phyloP scores from a whole-genome alignment of 37 sponge, comb jelly and placozoan genomes.

The Haliclona indistincta region DNA sequence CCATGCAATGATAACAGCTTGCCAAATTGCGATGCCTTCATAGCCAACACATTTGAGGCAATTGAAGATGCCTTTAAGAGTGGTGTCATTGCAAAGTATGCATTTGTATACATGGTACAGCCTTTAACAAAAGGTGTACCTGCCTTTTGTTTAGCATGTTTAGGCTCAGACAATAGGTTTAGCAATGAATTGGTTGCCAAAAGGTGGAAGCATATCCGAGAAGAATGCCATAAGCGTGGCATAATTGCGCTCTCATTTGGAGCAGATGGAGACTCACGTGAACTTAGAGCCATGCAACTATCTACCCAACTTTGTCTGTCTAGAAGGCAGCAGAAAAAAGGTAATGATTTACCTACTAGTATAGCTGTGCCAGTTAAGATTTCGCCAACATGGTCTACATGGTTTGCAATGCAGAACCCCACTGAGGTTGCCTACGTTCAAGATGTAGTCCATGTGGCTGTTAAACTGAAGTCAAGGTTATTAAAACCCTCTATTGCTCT shows the following conservation, averaged over 20 bases:
- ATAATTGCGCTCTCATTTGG: too few species aligned
- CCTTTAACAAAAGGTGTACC: slow-evolving; percentile 24
- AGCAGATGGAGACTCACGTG: slow-evolving; percentile 60
- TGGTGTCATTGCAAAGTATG: too few species aligned
- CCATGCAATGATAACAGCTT: slow-evolving; percentile 26
- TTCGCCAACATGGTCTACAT: slow-evolving; percentile 27
- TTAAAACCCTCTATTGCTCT: slow-evolving; percentile 46
- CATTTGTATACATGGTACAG: slow-evolving; percentile 61
- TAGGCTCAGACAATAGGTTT: slow-evolving; percentile 52
- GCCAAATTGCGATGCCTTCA: slow-evolving; percentile 20
- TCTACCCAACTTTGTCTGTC: slow-evolving; percentile 4
- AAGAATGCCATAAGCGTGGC: slow-evolving; percentile 37
- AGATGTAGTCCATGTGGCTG: slow-evolving; percentile 50
- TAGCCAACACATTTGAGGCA: slow-evolving; percentile 41
- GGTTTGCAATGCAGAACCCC: slow-evolving; percentile 21
- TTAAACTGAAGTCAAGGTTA: slow-evolving; percentile 42
- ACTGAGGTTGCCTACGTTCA: slow-evolving; percentile 51
- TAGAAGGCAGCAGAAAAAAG: neutral
- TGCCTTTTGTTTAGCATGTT: slow-evolving; percentile 39
- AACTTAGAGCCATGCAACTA: slow-evolving; percentile 48
- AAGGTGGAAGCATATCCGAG: slow-evolving; percentile 37
- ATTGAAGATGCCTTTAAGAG: slow-evolving; percentile 25
- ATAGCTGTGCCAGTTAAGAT: slow-evolving; percentile 5
- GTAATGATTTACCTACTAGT: neutral
- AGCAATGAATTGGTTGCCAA: slow-evolving; percentile 11